phyloP scores from a whole-genome alignment of 2,888 invertebrate genomes.

The Priocnemis perturbator region DNA sequence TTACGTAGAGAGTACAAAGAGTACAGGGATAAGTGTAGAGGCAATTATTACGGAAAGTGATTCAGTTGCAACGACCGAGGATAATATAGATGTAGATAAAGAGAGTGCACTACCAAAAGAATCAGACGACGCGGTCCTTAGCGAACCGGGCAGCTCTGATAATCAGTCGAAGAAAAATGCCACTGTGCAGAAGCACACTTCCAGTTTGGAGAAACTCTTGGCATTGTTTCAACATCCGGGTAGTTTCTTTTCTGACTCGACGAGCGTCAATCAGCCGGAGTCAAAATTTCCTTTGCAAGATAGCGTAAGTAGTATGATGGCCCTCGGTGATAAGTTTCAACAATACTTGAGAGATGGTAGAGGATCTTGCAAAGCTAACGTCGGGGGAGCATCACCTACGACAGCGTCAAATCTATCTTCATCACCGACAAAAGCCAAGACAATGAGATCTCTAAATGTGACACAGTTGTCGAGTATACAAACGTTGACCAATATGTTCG shows the following conservation, averaged over 20 bases:
- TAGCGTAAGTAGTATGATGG: conserved; percentile 58
- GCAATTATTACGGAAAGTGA: too few species aligned
- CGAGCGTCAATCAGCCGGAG: conserved; percentile 55
- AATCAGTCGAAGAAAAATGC: conserved; percentile 33
- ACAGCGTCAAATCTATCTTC: conserved; percentile 34
- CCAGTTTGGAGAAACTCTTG: conserved; percentile 81
- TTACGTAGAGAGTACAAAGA: too few species aligned
- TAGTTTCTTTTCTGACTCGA: conserved; percentile 78
- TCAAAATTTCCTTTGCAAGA: conserved; percentile 57
- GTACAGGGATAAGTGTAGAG: too few species aligned
- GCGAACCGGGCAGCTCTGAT: conserved; percentile 27
- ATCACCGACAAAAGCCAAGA: conserved; percentile 27
- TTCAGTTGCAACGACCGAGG: not conserved
- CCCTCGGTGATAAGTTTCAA: conserved; percentile 63
- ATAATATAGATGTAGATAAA: conserved; percentile 22
- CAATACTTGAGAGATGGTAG: conserved; percentile 60
- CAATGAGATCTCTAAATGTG: conserved; percentile 57
- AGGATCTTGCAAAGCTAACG: conserved; percentile 25
- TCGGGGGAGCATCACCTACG: conserved; percentile 20
- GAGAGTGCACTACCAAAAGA: conserved; percentile 7
- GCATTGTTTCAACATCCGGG: conserved; percentile 82
- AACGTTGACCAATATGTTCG: conserved; percentile 45
- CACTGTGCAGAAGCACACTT: conserved; percentile 70
- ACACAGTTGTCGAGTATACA: conserved; percentile 57
- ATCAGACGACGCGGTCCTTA: conserved; percentile 13